Conservation (phyloP, 2,888 invertebrate species). For the Ceramica pisi region DNA sequence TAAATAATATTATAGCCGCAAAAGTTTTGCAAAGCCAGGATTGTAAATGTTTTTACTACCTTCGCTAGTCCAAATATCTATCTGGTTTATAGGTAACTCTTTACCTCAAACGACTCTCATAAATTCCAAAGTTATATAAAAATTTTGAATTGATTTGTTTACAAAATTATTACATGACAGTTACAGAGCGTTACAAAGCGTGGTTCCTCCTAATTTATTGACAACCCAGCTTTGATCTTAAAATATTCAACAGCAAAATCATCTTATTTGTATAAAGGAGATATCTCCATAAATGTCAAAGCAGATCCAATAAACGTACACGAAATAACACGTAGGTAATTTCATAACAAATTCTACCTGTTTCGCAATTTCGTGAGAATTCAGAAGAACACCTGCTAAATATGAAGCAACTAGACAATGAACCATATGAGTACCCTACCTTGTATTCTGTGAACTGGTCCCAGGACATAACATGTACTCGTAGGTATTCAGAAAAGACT, state of each 20-base stretch:
- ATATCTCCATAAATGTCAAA: neutral
- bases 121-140: constrained; percentile 2
- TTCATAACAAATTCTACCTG: constrained; percentile 17
- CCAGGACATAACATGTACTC: constrained; percentile 16
- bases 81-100: neutral
- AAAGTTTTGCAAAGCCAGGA: neutral
- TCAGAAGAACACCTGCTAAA: constrained; percentile 13
- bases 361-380: constrained; percentile 15
- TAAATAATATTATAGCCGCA: constrained; percentile 14
- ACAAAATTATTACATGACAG: neutral
- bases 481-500: constrained; percentile 16
- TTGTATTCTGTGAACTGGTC: constrained; percentile 26
- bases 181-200: too few relatives aligned
- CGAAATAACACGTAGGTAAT: constrained; percentile 12
- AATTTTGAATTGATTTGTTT: neutral
- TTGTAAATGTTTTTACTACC: neutral
- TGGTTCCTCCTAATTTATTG: neutral
- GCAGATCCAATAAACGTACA: constrained; percentile 2
- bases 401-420: constrained; percentile 11
- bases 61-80: neutral
- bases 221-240: neutral
- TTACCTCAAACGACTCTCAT: neutral
- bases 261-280: neutral
- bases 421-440: neutral
- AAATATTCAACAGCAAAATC: neutral